Conservation (phyloP, 2,797 vertebrate species). For the Prionace glauca region DNA sequence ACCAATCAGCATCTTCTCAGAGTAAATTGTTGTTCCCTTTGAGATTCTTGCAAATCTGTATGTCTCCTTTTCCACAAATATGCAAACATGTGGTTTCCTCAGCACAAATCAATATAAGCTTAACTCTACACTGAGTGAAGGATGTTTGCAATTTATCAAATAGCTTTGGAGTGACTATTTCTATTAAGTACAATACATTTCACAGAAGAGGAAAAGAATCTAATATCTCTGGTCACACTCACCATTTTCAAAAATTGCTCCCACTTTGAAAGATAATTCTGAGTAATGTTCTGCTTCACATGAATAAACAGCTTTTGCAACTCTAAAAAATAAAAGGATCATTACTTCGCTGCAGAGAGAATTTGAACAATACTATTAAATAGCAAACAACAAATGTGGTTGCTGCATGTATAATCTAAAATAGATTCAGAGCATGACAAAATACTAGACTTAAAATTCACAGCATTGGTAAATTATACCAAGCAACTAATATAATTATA, state of each 20-base stretch:
- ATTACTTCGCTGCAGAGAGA: not conserved
- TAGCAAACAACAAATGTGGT: not conserved
- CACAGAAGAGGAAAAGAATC: not conserved
- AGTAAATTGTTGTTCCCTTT: too few relatives aligned
- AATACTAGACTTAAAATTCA: not conserved
- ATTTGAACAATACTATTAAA: not conserved
- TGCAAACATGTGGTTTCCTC: not conserved
- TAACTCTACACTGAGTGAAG: not conserved
- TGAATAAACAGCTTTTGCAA: conserved; percentile 78
- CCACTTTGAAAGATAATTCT: conserved; percentile 90
- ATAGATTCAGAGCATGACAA: not conserved
- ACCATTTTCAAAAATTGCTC: conserved; percentile 93
- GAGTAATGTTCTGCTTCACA: conserved; percentile 94
- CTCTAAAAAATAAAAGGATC: conserved; percentile 66
- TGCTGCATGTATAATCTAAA: not conserved
- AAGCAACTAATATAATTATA: not conserved
- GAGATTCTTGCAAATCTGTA: too few relatives aligned
- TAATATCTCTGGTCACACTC: conserved; percentile 62
- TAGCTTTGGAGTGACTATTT: not conserved
- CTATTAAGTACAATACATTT: not conserved
- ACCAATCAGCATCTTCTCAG: too few relatives aligned
- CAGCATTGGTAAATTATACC: not conserved
- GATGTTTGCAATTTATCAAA: not conserved
- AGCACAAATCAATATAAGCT: not conserved
- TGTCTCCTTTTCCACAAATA: too few relatives aligned